Evolutionary conservation across 2,888 invertebrate genomes (phyloP).

Genomic region (Volucella inanis): DNA sequence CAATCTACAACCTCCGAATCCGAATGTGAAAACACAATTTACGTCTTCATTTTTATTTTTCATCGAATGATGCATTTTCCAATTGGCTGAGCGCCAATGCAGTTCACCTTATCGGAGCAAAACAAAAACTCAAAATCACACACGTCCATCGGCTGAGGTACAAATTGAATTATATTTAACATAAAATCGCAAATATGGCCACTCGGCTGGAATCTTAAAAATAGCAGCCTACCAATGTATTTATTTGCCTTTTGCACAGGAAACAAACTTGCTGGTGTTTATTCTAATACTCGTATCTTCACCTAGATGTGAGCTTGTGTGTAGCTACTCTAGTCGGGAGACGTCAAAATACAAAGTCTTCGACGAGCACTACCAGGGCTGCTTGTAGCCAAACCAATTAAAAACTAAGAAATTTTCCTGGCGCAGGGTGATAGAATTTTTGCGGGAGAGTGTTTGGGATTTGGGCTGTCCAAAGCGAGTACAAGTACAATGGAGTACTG

Average conservation of each 20-base stretch:
- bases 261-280: conserved; percentile 48
- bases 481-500: conserved; percentile 28
- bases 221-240: conserved; percentile 41
- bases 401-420: conserved; percentile 41
- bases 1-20: conserved; percentile 5
- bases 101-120: conserved; percentile 61
- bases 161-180: conserved; percentile 70
- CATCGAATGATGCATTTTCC: conserved; percentile 50
- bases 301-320: conserved; percentile 22
- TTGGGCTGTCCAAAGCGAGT: conserved; percentile 46
- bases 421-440: conserved; percentile 17
- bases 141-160: conserved; percentile 62
- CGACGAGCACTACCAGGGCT: background rate
- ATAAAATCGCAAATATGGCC: conserved; percentile 54
- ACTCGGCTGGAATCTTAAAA: conserved; percentile 62
- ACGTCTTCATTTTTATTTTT: background rate
- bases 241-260: conserved; percentile 39
- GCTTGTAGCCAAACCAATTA: background rate
- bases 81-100: conserved; percentile 63
- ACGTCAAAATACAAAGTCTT: conserved; percentile 52
- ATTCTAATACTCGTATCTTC: conserved; percentile 43
- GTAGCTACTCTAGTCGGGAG: conserved; percentile 34
- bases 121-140: conserved; percentile 30
- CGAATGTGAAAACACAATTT: conserved; percentile 21
- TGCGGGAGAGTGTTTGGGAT: background rate